Evolutionary conservation across 2,113 vertebrate species (phyloP).

Genomic region (Cochlearius cochlearius): DNA sequence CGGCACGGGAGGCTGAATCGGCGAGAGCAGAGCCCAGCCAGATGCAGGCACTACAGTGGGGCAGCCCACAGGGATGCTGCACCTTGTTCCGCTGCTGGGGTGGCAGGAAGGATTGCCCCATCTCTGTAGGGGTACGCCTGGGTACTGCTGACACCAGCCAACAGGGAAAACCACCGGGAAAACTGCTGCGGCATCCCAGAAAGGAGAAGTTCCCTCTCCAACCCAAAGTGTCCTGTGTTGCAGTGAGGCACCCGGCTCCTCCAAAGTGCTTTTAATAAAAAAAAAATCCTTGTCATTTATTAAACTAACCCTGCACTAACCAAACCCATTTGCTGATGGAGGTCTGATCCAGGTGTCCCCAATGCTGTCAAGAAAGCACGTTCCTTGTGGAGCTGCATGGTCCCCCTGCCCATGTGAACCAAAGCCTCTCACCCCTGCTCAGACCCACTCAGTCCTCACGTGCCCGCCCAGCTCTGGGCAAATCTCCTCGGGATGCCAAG

Average conservation of each 20-base stretch:
- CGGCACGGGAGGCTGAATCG: background rate
- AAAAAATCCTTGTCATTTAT: too few relatives aligned
- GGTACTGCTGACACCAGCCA: background rate
- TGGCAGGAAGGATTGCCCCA: fast-evolving
- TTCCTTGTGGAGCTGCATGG: fast-evolving
- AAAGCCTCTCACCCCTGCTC: fast-evolving
- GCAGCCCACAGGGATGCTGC: background rate
- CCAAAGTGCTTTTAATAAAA: background rate
- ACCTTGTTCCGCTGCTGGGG: background rate
- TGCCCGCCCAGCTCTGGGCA: fast-evolving
- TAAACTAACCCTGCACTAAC: too few relatives aligned
- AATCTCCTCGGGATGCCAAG: fast-evolving
- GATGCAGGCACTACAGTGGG: background rate
- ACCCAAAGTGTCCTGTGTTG: background rate
- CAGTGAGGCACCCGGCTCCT: background rate
- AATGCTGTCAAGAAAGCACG: fast-evolving
- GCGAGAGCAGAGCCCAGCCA: background rate
- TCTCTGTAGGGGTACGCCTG: background rate
- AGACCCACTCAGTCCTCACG: fast-evolving
- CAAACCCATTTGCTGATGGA: background rate
- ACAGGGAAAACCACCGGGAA: background rate
- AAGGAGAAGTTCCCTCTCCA: background rate
- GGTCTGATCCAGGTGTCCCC: background rate
- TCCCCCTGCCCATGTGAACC: background rate
- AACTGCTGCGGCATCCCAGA: background rate